Percentiles rank a stretch among this genome's conserved stretches.
These are phyloP conservation scores for Lytechinus variegatus DNA, from an alignment of 35 echinoderm and acorn worm species.

Conservation along the genomic window DNA sequence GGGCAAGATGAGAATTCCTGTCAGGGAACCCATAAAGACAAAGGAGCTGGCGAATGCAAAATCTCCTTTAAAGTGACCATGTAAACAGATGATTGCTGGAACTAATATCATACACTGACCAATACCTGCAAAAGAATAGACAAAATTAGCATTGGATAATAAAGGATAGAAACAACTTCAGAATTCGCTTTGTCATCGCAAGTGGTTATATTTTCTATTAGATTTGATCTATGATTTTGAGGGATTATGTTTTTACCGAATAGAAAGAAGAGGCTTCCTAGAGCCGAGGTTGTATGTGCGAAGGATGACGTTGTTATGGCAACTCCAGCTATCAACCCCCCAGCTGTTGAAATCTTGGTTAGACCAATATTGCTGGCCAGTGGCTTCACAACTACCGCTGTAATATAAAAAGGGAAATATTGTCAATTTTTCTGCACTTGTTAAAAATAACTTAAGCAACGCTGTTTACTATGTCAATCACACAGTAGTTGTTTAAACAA, in stretches of 20 bases:
- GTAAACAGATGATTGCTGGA: not conserved
- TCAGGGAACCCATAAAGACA: not conserved
- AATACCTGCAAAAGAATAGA: not conserved
- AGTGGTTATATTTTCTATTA: no score
- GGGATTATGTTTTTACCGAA: no score
- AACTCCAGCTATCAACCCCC: not conserved
- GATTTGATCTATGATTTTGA: no score
- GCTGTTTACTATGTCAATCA: no score
- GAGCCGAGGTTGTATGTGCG: not conserved
- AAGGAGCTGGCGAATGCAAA: conserved; percentile 33
- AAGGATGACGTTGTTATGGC: not conserved
- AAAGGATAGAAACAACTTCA: no score
- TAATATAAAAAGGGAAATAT: not conserved
- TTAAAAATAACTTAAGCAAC: no score
- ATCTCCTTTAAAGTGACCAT: not conserved
- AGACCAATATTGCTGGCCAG: not conserved
- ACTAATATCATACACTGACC: not conserved
- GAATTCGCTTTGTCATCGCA: no score
- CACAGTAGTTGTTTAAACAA: no score
- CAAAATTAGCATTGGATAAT: no score
- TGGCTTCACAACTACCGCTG: not conserved
- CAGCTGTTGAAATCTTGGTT: not conserved
- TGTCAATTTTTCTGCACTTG: no score
- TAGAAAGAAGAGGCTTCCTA: not conserved
- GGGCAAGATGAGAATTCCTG: not conserved